phyloP scores from a whole-genome alignment of 2,888 invertebrate species.

The Clanis bilineata region DNA sequence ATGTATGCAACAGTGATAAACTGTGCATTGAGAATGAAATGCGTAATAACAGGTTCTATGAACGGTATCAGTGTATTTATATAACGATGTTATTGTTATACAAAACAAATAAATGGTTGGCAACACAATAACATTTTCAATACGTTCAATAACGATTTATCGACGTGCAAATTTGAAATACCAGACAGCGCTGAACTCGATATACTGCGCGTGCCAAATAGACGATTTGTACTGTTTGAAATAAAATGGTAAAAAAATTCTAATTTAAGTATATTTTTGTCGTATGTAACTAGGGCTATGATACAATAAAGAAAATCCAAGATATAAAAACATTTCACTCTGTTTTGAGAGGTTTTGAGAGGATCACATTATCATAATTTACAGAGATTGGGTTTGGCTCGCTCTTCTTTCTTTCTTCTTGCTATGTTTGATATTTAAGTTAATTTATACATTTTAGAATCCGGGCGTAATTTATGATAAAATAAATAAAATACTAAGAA shows the following conservation, averaged over 20 bases:
- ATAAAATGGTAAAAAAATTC: neutral
- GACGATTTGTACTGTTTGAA: neutral
- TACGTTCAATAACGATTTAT: conserved; percentile 62
- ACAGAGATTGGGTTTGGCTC: too few relatives aligned
- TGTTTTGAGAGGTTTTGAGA: too few relatives aligned
- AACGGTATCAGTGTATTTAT: neutral
- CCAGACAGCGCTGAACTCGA: conserved; percentile 36
- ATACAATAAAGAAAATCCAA: too few relatives aligned
- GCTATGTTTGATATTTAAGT: too few relatives aligned
- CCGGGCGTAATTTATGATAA: too few relatives aligned
- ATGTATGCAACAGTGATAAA: too few relatives aligned
- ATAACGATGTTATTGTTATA: neutral
- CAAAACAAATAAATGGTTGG: neutral
- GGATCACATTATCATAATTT: too few relatives aligned
- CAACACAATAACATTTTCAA: conserved; percentile 23
- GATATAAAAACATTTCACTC: too few relatives aligned
- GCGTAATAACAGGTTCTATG: neutral
- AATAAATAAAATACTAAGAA: too few relatives aligned
- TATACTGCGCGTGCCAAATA: conserved; percentile 35
- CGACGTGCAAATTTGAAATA: conserved; percentile 58
- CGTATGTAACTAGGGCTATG: neutral
- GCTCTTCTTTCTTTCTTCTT: too few relatives aligned
- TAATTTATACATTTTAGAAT: too few relatives aligned
- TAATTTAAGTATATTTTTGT: neutral
- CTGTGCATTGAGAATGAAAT: neutral